Evolutionary conservation across 2,113 vertebrate species (phyloP).

Genomic region (Columba livia): DNA sequence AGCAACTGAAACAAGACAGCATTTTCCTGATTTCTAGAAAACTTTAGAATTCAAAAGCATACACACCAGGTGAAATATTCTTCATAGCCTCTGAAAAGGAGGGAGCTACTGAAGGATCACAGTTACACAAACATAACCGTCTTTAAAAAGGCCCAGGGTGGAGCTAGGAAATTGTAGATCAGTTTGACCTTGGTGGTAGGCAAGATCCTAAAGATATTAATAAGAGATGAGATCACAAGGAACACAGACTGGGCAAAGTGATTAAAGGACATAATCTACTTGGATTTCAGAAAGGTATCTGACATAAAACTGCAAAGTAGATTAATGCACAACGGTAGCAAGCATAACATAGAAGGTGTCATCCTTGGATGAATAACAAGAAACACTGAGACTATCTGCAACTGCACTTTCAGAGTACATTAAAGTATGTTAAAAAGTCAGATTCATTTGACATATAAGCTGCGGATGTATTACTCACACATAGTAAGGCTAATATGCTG

Average conservation of each 20-base stretch:
- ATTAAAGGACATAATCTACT: conserved; percentile 57
- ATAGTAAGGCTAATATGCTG: not conserved
- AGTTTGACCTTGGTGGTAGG: conserved; percentile 49
- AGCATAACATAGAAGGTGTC: not conserved
- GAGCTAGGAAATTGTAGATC: conserved; percentile 47
- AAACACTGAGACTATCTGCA: not conserved
- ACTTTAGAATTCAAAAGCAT: not conserved
- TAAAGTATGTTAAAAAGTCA: not conserved
- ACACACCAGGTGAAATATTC: not conserved
- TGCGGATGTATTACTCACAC: not conserved
- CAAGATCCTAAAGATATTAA: conserved; percentile 57
- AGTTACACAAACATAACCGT: not conserved
- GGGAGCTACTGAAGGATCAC: not conserved
- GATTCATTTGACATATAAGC: not conserved
- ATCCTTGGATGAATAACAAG: not conserved
- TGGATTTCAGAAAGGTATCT: conserved; percentile 43
- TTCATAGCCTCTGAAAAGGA: not conserved
- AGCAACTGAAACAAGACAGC: not conserved
- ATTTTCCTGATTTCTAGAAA: not conserved
- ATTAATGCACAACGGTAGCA: not conserved
- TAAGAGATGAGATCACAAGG: conserved; percentile 66
- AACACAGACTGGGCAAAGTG: conserved; percentile 41
- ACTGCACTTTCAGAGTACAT: not conserved
- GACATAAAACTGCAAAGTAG: conserved; percentile 45
- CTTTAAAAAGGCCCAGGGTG: not conserved